phyloP scores from a whole-genome alignment of 1,140 invertebrate species.

The Polypedilum vanderplanki region DNA sequence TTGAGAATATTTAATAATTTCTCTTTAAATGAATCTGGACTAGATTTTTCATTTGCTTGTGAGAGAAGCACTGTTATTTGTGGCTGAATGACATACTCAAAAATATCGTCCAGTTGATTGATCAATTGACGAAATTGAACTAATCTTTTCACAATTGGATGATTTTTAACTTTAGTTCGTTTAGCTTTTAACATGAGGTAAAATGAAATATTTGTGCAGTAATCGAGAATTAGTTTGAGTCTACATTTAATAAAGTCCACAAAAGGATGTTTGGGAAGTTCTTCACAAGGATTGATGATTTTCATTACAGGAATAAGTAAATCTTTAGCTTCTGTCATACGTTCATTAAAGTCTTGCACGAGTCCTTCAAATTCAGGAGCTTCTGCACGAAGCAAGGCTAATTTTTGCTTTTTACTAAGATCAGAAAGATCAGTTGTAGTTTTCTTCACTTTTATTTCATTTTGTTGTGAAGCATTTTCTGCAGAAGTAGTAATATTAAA shows the following conservation, averaged over 20 bases:
- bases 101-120: conserved; percentile 60
- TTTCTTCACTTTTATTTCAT: conserved; percentile 47
- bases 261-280: conserved; percentile 44
- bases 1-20: conserved; percentile 40
- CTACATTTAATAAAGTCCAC: conserved; percentile 60
- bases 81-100: conserved; percentile 55
- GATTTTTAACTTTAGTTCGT: conserved; percentile 59
- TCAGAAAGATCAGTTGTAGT: conserved; percentile 67
- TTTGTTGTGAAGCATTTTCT: conserved; percentile 33
- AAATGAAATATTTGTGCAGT: conserved; percentile 78
- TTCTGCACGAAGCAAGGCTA: conserved; percentile 69
- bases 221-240: conserved; percentile 67
- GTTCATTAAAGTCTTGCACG: conserved; percentile 69
- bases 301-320: conserved; percentile 59
- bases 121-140: conserved; percentile 71
- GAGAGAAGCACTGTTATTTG: conserved; percentile 55
- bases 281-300: conserved; percentile 49
- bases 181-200: conserved; percentile 77
- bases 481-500: conserved; percentile 40
- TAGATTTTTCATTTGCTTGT: conserved; percentile 45
- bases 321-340: conserved; percentile 56
- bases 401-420: conserved; percentile 65
- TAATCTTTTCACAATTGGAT: conserved; percentile 79
- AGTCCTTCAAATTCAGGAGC: conserved; percentile 74
- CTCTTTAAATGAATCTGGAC: conserved; percentile 44